These are phyloP conservation scores for Ditula angustiorana DNA, from an alignment of 2,888 invertebrate species.

Conservation along the genomic window DNA sequence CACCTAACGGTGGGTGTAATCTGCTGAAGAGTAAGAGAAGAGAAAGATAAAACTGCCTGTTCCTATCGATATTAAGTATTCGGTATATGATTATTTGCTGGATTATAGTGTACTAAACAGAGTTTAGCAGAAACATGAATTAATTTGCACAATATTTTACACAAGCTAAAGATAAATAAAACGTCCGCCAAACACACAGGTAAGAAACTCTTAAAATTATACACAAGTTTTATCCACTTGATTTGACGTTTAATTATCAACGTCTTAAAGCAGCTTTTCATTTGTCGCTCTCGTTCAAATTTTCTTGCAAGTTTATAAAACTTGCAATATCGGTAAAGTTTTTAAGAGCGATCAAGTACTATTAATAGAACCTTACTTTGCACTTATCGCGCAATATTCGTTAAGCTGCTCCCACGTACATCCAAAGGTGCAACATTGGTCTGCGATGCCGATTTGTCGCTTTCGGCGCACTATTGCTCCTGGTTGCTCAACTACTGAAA, in stretches of 20 bases:
- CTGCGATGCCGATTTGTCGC: constrained; percentile 74
- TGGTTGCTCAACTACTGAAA: constrained; percentile 74
- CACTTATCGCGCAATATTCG: constrained; percentile 77
- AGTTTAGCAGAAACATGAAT: no score
- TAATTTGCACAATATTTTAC: no score
- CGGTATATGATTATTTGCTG: no score
- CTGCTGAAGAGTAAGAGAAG: no score
- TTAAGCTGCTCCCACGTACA: constrained; percentile 75
- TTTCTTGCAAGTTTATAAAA: neutral
- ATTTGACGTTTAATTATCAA: neutral
- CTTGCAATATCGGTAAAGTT: neutral
- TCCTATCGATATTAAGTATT: no score
- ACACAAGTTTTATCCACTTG: neutral
- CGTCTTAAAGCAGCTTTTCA: neutral
- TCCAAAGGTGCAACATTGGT: constrained; percentile 75
- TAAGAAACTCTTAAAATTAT: neutral
- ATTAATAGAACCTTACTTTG: constrained; percentile 60
- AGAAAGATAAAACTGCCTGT: no score
- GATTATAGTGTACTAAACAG: no score
- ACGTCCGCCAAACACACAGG: neutral
- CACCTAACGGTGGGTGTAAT: no score
- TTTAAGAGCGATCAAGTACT: neutral
- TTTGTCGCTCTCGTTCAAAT: neutral
- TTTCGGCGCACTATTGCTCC: constrained; percentile 64
- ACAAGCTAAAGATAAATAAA: no score